phyloP scores from a whole-genome alignment of 2,113 vertebrate genomes.

The Tachysurus vachellii region DNA sequence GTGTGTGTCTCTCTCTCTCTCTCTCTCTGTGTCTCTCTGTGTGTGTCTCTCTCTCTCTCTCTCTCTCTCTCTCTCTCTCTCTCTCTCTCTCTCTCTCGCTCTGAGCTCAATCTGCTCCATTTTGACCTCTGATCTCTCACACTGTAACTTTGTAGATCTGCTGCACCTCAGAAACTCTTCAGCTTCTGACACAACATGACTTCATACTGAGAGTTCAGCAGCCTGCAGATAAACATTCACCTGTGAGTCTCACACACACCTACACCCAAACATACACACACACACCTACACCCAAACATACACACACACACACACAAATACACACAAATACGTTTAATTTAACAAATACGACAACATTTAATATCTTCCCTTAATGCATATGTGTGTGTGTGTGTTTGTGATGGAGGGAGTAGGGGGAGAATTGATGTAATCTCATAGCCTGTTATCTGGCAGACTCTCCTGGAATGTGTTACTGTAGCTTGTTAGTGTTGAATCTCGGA shows the following conservation, averaged over 20 bases:
- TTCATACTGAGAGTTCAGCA: neutral
- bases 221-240: neutral
- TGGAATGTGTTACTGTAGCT: neutral
- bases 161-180: neutral
- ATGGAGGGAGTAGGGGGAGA: too few species aligned
- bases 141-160: neutral
- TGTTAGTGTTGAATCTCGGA: neutral
- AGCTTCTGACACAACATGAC: neutral
- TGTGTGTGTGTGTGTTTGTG: too few species aligned
- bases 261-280: neutral
- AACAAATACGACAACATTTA: neutral
- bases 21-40: too few species aligned
- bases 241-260: neutral
- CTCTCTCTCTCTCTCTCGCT: neutral
- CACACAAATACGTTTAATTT: too few species aligned
- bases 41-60: too few species aligned
- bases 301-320: too few species aligned
- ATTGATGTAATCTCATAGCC: neutral
- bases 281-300: neutral
- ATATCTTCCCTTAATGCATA: too few species aligned
- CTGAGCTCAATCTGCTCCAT: neutral
- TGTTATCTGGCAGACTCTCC: neutral
- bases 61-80: conserved; percentile 10
- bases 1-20: too few species aligned
- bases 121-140: neutral